Conservation (phyloP, 2,888 invertebrate genomes). For the Aplocera efformata region DNA sequence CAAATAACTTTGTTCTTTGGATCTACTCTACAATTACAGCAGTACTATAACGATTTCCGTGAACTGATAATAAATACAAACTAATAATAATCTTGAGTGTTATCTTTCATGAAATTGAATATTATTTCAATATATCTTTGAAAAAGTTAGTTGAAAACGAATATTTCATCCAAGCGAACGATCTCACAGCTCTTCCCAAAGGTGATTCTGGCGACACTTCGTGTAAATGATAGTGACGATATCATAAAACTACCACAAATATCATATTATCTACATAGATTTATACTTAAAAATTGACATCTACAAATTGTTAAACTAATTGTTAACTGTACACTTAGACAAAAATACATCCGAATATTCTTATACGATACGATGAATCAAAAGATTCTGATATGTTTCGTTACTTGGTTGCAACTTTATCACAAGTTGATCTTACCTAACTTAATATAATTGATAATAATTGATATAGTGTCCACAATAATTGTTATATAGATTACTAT, state of each 20-base stretch:
- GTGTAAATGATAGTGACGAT: conserved; percentile 2
- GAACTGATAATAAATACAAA: too few relatives aligned
- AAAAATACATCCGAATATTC: conserved; percentile 36
- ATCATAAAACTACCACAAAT: conserved; percentile 10
- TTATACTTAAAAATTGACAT: conserved; percentile 20
- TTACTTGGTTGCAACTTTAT: conserved; percentile 85
- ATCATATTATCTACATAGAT: conserved; percentile 3
- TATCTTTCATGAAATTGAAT: too few relatives aligned
- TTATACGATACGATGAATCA: conserved; percentile 81
- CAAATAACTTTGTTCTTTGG: too few relatives aligned
- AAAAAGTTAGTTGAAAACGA: not conserved
- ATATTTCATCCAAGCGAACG: conserved; percentile 24
- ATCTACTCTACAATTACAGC: too few relatives aligned
- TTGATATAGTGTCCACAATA: conserved; percentile 56
- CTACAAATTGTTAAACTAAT: conserved; percentile 32
- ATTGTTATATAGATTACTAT: conserved; percentile 56
- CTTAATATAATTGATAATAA: conserved; percentile 39
- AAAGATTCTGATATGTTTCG: conserved; percentile 86
- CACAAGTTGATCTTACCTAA: conserved; percentile 73
- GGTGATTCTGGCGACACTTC: conserved; percentile 7
- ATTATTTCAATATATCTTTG: too few relatives aligned
- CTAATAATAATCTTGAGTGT: too few relatives aligned
- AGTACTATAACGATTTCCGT: too few relatives aligned
- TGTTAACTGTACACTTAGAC: conserved; percentile 51
- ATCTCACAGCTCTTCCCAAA: conserved; percentile 5